Evolutionary conservation across 2,797 vertebrate species (phyloP).

Genomic region (Cynopterus sphinx): DNA sequence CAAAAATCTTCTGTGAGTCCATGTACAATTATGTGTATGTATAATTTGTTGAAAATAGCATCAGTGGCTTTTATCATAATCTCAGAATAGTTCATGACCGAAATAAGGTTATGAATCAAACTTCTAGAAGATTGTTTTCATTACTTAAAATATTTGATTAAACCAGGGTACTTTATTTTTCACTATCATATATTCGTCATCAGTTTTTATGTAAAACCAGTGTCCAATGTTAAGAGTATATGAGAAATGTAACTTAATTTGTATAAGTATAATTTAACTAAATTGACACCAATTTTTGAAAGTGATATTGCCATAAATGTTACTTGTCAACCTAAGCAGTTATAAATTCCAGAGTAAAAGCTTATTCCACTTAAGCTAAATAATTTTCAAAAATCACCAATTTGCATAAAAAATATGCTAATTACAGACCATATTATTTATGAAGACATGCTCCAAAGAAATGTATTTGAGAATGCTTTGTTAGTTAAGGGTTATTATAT

Average conservation of each 20-base stretch:
- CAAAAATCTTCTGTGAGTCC: neutral
- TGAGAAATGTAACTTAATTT: neutral
- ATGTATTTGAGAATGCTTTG: neutral
- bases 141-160: slow-evolving; percentile 15
- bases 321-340: neutral
- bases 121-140: neutral
- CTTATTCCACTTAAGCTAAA: neutral
- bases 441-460: neutral
- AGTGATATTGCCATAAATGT: neutral
- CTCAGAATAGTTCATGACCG: neutral
- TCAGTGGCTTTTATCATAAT: neutral
- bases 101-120: neutral
- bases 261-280: neutral
- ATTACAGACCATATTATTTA: neutral
- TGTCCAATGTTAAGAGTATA: neutral
- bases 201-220: neutral
- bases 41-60: neutral
- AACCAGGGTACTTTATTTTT: neutral
- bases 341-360: neutral
- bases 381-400: neutral
- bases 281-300: neutral
- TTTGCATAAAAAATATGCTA: neutral
- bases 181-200: neutral
- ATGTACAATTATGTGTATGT: neutral
- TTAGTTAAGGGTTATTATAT: neutral